A percentile compares a stretch with the other conserved stretches of the same genome.
These are phyloP conservation scores for Acrobasis repandana DNA, from an alignment of 2,888 invertebrate species.

Conservation along the genomic window DNA sequence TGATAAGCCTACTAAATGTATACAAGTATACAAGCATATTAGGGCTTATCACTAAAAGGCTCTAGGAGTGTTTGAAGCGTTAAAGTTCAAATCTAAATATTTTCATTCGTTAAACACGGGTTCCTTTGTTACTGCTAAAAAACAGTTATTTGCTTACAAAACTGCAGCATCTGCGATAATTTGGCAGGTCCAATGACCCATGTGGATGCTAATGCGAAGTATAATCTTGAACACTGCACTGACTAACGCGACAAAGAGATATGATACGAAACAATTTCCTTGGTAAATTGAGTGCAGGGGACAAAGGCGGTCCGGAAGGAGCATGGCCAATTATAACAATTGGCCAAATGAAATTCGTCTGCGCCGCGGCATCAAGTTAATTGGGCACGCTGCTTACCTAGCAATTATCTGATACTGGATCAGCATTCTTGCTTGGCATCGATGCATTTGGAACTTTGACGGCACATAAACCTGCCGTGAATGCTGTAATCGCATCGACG, in stretches of 20 bases:
- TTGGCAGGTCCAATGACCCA: no score
- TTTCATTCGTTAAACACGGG: neutral
- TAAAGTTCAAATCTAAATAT: neutral
- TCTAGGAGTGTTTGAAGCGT: neutral
- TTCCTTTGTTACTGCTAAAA: neutral
- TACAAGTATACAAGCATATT: slow-evolving; percentile 30
- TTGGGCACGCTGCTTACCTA: slow-evolving; percentile 81
- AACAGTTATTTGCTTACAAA: neutral
- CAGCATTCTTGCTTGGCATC: slow-evolving; percentile 46
- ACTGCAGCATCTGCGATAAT: neutral
- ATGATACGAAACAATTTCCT: slow-evolving; percentile 32
- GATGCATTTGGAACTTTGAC: slow-evolving; percentile 25
- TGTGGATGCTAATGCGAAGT: no score
- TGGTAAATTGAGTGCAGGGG: slow-evolving; percentile 50
- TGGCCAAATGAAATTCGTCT: slow-evolving; percentile 79
- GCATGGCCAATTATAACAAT: slow-evolving; percentile 77
- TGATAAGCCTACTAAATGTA: slow-evolving; percentile 29
- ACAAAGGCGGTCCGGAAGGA: slow-evolving; percentile 72
- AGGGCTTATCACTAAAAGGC: slow-evolving; percentile 37
- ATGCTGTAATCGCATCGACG: neutral
- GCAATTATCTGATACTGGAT: slow-evolving; percentile 60
- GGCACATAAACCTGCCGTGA: slow-evolving; percentile 12
- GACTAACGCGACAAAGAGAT: slow-evolving; percentile 26
- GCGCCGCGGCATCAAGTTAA: slow-evolving; percentile 61
- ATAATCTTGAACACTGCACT: neutral